Percentiles rank a stretch among this genome's conserved stretches.
These are phyloP conservation scores for Gymnothorax javanicus DNA, from an alignment of 2,797 vertebrate genomes.

Conservation along the genomic window DNA sequence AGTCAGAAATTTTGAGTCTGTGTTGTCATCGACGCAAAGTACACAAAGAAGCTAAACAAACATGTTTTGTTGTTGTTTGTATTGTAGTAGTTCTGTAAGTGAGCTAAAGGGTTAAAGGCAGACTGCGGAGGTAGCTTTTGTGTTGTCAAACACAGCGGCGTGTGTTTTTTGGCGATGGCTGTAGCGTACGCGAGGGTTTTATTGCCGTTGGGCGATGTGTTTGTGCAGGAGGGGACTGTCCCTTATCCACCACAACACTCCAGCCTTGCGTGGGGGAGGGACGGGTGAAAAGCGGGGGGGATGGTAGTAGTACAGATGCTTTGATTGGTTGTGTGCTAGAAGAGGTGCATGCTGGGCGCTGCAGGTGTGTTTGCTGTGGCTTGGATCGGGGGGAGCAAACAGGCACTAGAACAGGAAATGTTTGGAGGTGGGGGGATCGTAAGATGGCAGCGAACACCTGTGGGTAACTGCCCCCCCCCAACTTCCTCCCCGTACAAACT, in stretches of 20 bases:
- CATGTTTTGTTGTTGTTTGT: neutral
- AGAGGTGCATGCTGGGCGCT: neutral
- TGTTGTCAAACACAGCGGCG: neutral
- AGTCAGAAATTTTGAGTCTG: too few species aligned
- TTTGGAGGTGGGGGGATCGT: too few species aligned
- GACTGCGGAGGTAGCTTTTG: too few species aligned
- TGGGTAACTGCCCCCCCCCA: neutral
- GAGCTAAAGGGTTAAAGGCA: neutral
- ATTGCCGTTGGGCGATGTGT: neutral
- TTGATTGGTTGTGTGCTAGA: neutral
- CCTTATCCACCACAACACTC: neutral
- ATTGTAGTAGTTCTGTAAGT: neutral
- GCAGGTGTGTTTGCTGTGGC: conserved; percentile 11
- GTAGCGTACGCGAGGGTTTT: neutral
- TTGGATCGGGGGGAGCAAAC: neutral
- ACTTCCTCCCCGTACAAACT: neutral
- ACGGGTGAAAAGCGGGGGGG: neutral
- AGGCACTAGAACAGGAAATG: neutral
- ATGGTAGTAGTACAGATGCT: neutral
- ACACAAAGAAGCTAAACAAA: neutral
- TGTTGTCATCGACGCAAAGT: too few species aligned
- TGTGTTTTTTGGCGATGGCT: neutral
- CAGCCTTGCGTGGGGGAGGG: neutral
- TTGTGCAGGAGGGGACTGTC: neutral
- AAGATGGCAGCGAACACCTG: neutral